phyloP scores from a whole-genome alignment of 2,797 vertebrate genomes.

The Semaprochilodus insignis region DNA sequence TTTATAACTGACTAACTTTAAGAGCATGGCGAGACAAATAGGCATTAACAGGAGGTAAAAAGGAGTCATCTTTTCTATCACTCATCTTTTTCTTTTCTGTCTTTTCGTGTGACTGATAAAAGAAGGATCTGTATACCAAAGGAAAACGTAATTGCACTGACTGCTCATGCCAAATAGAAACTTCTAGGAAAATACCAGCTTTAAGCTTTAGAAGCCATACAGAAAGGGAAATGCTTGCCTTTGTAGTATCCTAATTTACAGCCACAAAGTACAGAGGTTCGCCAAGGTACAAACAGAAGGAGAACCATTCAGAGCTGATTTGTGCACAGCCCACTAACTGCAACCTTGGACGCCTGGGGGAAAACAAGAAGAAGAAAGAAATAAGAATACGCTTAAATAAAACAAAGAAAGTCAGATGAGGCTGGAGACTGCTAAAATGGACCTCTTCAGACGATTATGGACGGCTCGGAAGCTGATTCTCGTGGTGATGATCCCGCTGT shows the following conservation, averaged over 20 bases:
- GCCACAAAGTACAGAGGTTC: background rate
- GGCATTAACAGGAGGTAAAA: slow-evolving; percentile 23
- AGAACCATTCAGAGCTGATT: background rate
- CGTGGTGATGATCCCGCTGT: slow-evolving; percentile 88
- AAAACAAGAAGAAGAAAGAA: background rate
- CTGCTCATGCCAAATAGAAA: background rate
- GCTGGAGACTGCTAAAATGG: slow-evolving; percentile 84
- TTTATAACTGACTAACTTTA: background rate
- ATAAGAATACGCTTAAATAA: background rate
- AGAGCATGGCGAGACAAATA: background rate
- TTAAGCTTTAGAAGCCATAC: slow-evolving; percentile 13
- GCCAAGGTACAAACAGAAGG: slow-evolving; percentile 4
- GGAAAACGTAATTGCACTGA: slow-evolving; percentile 9
- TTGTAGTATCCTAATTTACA: slow-evolving; percentile 17
- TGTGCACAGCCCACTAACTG: background rate
- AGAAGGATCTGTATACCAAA: slow-evolving; percentile 38
- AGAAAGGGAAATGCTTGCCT: slow-evolving; percentile 21
- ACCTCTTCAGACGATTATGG: slow-evolving; percentile 85
- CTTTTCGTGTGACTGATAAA: slow-evolving; percentile 30
- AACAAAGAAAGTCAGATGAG: slow-evolving; percentile 70
- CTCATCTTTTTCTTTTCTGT: background rate
- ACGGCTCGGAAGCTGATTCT: slow-evolving; percentile 89
- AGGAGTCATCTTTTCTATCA: slow-evolving; percentile 25
- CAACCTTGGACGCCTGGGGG: background rate
- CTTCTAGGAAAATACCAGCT: background rate